Conservation (phyloP, 2,888 invertebrate species). For the Galeopsomyia nigrocyanea region DNA sequence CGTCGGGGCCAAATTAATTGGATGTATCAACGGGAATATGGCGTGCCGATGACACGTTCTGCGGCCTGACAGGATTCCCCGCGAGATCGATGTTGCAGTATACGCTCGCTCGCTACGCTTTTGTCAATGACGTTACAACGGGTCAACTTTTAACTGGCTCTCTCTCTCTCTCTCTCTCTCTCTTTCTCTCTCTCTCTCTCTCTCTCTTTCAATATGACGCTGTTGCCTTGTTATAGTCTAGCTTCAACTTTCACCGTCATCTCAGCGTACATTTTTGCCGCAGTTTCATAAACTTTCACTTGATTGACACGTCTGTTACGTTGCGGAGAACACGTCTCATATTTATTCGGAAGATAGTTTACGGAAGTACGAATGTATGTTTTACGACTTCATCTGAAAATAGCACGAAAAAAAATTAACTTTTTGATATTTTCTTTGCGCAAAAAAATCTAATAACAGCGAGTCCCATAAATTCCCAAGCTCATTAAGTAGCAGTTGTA, state of each 20-base stretch:
- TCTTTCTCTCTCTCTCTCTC: slow-evolving; percentile 18
- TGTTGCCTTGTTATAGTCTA: neutral
- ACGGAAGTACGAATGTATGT: too few species aligned
- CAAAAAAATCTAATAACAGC: too few species aligned
- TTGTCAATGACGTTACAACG: slow-evolving; percentile 43
- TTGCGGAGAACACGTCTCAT: too few species aligned
- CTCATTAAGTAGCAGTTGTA: too few species aligned
- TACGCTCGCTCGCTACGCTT: slow-evolving; percentile 40
- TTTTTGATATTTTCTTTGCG: too few species aligned
- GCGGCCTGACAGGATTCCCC: slow-evolving; percentile 44
- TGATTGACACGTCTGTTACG: too few species aligned
- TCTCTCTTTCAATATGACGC: slow-evolving; percentile 6
- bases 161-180: slow-evolving; percentile 21
- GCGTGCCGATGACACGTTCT: slow-evolving; percentile 58
- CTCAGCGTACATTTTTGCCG: too few species aligned
- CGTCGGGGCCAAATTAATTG: slow-evolving; percentile 58
- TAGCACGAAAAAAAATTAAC: too few species aligned
- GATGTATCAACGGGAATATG: slow-evolving; percentile 54
- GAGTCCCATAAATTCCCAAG: too few species aligned
- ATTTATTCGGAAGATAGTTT: too few species aligned
- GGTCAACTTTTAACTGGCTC: slow-evolving; percentile 9
- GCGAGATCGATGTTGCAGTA: neutral
- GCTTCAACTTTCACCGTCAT: neutral
- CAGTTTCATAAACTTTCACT: too few species aligned
- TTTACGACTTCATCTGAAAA: too few species aligned